Evolutionary conservation across 2,113 vertebrate species (phyloP), one percentile per base, ranked within the genome.

Genomic region (Eonycteris spelaea): DNA sequence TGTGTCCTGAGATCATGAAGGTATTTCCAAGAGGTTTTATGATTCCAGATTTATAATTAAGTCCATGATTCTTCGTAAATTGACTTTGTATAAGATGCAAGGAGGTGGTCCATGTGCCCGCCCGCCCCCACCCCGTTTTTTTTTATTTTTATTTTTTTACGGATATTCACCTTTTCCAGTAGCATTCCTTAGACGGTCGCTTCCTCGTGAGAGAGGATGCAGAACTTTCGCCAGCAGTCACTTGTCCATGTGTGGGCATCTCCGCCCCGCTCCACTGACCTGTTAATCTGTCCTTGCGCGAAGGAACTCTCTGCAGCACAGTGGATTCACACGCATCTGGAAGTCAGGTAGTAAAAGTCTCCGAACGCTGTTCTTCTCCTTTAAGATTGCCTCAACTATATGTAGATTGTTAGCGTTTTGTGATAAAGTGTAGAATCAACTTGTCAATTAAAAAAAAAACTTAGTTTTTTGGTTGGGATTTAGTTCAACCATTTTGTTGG

Each of bases 51-150:
- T 94, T 86, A n/a, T 0, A 22, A 43, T 33, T 48, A 33, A 38
- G 8, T 70, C n/a, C 38, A 59, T 26, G 12, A 55, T 67, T 67
- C 38, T 67, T 59, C 48, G 16, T 43, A 35, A 15, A 43, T 80
- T 74, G 67, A 73, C 61, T 82, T 48, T 57, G 2, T 73, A 11
- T 35, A 63, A 70, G 22, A 9, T 57, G 9, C 53, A 13, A 43
- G 1, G 30, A 19, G 26, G 13, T 12, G 53, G 1, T 75, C 0
- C 0, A 4, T 33, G 1, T 11, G 51, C 35, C 13, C 45, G 9
- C 10, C 2, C 45, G n/a, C 45, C 45, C 43, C 43, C 43, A 40
- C 40, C 40, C n/a, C n/a, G n/a, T n/a, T n/a, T n/a, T 78, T 78
- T 78, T n/a, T 10, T 55, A 74, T 77, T 75, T 77, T n/a, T 7